Evolutionary conservation across 2,888 invertebrate species (phyloP).

Genomic region (Nysson spinosus): DNA sequence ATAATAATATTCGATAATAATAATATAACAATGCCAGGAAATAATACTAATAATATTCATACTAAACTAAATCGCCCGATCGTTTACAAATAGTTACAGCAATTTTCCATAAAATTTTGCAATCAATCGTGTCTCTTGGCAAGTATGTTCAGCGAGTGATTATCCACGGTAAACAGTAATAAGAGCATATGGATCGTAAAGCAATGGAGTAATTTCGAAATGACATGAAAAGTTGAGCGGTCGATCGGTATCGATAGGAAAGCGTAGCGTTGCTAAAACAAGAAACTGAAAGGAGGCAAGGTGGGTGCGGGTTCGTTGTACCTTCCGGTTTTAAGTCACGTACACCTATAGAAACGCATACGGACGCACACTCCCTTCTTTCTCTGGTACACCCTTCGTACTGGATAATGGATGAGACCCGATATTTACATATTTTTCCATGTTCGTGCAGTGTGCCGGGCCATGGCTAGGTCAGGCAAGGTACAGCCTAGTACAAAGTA

Average conservation of each 20-base stretch:
- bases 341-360: constrained; percentile 16
- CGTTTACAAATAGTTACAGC: no score
- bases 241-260: constrained; percentile 30
- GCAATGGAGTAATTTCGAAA: constrained; percentile 8
- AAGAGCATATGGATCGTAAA: no score
- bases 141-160: no score
- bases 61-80: no score
- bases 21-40: no score
- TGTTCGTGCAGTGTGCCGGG: constrained; percentile 64
- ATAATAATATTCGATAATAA: no score
- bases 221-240: constrained; percentile 23
- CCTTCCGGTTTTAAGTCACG: constrained; percentile 54
- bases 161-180: no score
- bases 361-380: constrained; percentile 25
- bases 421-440: constrained; percentile 73
- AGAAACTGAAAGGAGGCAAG: constrained; percentile 27
- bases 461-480: constrained; percentile 67
- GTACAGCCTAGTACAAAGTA: constrained; percentile 71
- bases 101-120: no score
- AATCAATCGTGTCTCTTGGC: no score
- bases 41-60: no score
- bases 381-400: constrained; percentile 35
- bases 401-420: constrained; percentile 66
- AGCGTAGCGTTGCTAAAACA: constrained; percentile 50
- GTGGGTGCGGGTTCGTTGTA: constrained; percentile 53